phyloP scores from a whole-genome alignment of 2,797 vertebrate species.

The Cynodonichthys magdalenae region DNA sequence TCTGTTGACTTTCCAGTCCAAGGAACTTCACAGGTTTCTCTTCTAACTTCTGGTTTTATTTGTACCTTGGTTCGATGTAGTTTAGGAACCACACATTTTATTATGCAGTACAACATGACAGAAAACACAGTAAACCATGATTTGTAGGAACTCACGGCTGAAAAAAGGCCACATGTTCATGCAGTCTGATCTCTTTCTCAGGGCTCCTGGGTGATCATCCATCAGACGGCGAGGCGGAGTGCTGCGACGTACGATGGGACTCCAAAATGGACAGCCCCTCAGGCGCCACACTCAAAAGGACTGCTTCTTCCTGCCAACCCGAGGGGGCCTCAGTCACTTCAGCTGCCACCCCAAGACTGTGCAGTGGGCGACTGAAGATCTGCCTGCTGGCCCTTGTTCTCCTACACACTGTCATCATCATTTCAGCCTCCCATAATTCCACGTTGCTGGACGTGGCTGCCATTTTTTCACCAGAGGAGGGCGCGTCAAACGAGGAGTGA shows the following conservation, averaged over 20 bases:
- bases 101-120: no score
- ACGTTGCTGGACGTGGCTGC: conserved; percentile 67
- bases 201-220: conserved; percentile 65
- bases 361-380: conserved; percentile 79
- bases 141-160: neutral
- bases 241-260: conserved; percentile 79
- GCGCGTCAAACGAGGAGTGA: conserved; percentile 78
- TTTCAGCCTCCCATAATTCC: conserved; percentile 75
- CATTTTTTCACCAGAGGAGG: conserved; percentile 78
- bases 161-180: conserved; percentile 17
- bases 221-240: conserved; percentile 66
- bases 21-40: no score
- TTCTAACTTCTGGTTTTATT: no score
- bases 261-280: conserved; percentile 69
- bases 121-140: neutral
- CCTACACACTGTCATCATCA: conserved; percentile 80
- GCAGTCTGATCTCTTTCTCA: conserved; percentile 35
- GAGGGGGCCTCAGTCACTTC: conserved; percentile 72
- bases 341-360: conserved; percentile 67
- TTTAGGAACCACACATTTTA: no score
- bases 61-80: no score
- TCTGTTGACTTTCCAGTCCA: no score
- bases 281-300: conserved; percentile 76
- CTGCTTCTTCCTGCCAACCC: conserved; percentile 73
- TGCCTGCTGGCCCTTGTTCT: conserved; percentile 80